These are phyloP conservation scores for Scaptomyza tumidula DNA, from an alignment of 2,888 invertebrate genomes.

Conservation along the genomic window DNA sequence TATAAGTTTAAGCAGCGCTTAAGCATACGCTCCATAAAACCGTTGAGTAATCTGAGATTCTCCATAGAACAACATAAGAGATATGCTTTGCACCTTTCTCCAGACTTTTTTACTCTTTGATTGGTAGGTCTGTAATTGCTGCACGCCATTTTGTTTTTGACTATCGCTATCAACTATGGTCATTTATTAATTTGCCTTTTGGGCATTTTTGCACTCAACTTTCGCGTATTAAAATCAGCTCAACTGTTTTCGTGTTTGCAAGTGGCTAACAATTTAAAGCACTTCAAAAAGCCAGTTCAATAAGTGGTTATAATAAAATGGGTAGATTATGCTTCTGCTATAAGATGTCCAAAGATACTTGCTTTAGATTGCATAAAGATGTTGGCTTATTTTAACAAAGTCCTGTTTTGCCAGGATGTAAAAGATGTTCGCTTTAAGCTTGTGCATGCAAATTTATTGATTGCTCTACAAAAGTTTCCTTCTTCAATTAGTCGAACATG, in stretches of 20 bases:
- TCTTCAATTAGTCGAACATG: not conserved
- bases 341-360: not conserved
- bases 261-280: slow-evolving; percentile 40
- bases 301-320: slow-evolving; percentile 25
- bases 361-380: not conserved
- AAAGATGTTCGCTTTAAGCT: not conserved
- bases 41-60: slow-evolving; percentile 42
- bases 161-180: slow-evolving; percentile 13
- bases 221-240: slow-evolving; percentile 37
- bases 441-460: not conserved
- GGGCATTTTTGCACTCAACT: slow-evolving; percentile 22
- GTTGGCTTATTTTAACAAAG: not conserved
- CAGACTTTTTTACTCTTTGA: not conserved
- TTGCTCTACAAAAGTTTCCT: not conserved
- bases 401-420: not conserved
- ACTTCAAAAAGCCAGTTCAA: slow-evolving; percentile 19
- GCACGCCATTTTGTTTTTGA: slow-evolving; percentile 5
- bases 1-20: slow-evolving; percentile 62
- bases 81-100: slow-evolving; percentile 24
- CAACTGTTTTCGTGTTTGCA: not conserved
- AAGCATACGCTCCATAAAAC: slow-evolving; percentile 43
- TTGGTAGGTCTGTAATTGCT: slow-evolving; percentile 6
- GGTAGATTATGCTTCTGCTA: not conserved
- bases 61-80: not conserved
- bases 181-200: slow-evolving; percentile 39